A percentile compares a stretch with the other conserved stretches of the same genome.
Conservation (phyloP, 2,113 vertebrate species). For the Bostrychus sinensis region DNA sequence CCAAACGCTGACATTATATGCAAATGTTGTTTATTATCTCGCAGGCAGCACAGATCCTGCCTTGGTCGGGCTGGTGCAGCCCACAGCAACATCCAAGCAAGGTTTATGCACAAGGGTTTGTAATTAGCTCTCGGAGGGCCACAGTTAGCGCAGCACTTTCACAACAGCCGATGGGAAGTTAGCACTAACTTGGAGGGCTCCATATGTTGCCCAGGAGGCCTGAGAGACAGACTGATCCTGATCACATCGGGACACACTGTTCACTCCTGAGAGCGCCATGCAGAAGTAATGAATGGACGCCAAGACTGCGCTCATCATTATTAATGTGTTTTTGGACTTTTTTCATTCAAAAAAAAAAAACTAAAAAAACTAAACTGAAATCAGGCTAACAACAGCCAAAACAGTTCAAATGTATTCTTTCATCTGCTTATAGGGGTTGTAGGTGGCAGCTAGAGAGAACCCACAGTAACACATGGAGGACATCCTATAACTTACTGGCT, state of each 20-base stretch:
- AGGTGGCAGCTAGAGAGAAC: no score
- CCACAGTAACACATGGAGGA: no score
- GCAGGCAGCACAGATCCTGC: constrained; percentile 75
- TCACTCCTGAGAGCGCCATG: constrained; percentile 46
- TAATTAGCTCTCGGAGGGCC: constrained; percentile 85
- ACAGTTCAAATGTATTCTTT: no score
- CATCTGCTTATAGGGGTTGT: no score
- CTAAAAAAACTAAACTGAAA: neutral
- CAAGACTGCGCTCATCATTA: constrained; percentile 36
- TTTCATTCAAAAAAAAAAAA: constrained; percentile 23
- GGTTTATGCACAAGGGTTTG: constrained; percentile 78
- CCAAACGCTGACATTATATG: constrained; percentile 80
- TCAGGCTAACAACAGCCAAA: neutral
- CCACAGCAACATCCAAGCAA: constrained; percentile 79
- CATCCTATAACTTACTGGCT: no score
- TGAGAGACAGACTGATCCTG: constrained; percentile 56
- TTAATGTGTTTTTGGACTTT: constrained; percentile 72
- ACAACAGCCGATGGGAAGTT: constrained; percentile 78
- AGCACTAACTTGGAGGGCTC: constrained; percentile 74
- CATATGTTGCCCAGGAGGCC: constrained; percentile 83
- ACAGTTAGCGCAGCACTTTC: constrained; percentile 71
- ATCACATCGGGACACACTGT: constrained; percentile 52
- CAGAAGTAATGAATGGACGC: constrained; percentile 31
- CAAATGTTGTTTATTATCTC: constrained; percentile 82
- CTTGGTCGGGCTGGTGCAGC: constrained; percentile 71